These are phyloP conservation scores for Troilus luridus DNA, from an alignment of 2,888 invertebrate genomes.

Conservation along the genomic window DNA sequence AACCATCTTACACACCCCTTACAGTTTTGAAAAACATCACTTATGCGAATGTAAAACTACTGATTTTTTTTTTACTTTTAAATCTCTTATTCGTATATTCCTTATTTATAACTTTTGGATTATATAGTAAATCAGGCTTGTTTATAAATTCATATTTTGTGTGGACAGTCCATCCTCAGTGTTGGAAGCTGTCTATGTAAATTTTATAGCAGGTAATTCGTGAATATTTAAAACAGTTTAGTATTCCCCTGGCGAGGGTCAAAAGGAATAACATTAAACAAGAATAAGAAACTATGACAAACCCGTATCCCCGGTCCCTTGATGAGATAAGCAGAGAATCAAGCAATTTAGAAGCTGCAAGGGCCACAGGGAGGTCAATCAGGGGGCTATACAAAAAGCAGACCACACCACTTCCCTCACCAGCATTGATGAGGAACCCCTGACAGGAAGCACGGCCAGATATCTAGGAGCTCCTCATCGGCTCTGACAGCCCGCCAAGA, in stretches of 20 bases:
- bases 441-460: background rate
- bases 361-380: constrained; percentile 15
- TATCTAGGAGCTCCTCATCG: constrained; percentile 26
- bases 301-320: background rate
- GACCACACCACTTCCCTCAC: background rate
- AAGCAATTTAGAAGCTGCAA: background rate
- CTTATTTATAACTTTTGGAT: too few species aligned
- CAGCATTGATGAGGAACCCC: background rate
- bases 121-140: too few species aligned
- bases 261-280: background rate
- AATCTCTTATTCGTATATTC: too few species aligned
- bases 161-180: too few species aligned
- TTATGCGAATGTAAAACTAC: too few species aligned
- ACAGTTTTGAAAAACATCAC: too few species aligned
- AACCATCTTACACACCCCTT: too few species aligned
- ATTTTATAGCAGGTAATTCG: too few species aligned
- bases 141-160: too few species aligned
- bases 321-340: constrained; percentile 25
- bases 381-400: background rate
- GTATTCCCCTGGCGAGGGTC: background rate
- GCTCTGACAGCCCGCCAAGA: constrained; percentile 5
- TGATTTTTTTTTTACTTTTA: too few species aligned
- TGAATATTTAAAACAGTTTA: background rate
- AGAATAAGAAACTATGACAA: background rate
- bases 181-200: too few species aligned